A percentile compares a stretch with the other conserved stretches of the same genome.
Evolutionary conservation across 1,140 invertebrate genomes (phyloP).

Genomic region (Hestina assimilis): DNA sequence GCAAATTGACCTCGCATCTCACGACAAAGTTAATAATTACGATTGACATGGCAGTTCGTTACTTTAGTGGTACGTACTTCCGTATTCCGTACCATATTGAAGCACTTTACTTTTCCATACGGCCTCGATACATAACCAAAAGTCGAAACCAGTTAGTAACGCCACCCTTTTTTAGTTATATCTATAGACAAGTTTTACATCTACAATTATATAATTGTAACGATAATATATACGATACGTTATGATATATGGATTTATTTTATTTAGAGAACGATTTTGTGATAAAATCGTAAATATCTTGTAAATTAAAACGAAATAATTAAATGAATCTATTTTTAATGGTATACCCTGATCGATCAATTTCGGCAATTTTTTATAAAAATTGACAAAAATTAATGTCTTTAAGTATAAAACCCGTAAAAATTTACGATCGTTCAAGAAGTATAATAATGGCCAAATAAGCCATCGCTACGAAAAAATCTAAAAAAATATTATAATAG

Average conservation of each 20-base stretch:
- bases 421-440: conserved; percentile 3
- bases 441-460: conserved; percentile 17
- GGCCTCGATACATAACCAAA: conserved; percentile 7
- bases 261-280: neutral
- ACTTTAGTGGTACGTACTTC: neutral
- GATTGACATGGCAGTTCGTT: conserved; percentile 7
- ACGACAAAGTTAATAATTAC: neutral
- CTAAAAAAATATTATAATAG: conserved; percentile 18
- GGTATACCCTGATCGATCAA: conserved; percentile 10
- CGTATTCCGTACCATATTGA: conserved; percentile 1
- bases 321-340: neutral
- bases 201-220: neutral
- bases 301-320: neutral
- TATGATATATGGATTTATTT: neutral
- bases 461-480: conserved; percentile 13
- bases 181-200: neutral
- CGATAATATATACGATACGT: neutral
- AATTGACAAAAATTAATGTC: conserved; percentile 18
- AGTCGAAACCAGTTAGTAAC: neutral
- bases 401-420: conserved; percentile 20
- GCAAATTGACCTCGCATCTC: neutral
- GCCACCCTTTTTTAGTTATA: neutral
- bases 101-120: neutral
- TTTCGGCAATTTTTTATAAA: neutral
- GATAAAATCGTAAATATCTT: neutral